Evolutionary conservation across 23 tunicate genomes (phyloP).

Genomic region (Trididemnum clinides): DNA sequence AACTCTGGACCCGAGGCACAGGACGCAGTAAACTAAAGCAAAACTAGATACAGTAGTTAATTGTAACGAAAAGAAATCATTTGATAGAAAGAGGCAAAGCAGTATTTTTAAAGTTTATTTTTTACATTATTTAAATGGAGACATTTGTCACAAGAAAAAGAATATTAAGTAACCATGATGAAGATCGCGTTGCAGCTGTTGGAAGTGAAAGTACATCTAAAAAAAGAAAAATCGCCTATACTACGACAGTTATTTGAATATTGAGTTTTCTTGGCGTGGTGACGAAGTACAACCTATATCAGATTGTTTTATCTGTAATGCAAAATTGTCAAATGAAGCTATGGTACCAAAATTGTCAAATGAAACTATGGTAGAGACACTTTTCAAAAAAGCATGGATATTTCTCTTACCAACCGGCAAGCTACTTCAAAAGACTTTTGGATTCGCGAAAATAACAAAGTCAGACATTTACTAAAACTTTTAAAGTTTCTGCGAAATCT

Average conservation of each 20-base stretch:
- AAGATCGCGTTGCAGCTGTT: not conserved
- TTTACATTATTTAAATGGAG: not conserved
- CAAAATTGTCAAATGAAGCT: too few species aligned
- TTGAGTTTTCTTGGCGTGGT: not conserved
- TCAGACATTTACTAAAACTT: not conserved
- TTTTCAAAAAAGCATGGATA: slow-evolving; percentile 13
- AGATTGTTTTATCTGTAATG: too few species aligned
- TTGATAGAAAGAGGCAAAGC: not conserved
- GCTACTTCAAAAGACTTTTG: slow-evolving; percentile 22
- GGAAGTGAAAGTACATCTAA: not conserved
- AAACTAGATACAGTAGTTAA: too few species aligned
- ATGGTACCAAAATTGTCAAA: not conserved
- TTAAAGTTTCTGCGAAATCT: too few species aligned
- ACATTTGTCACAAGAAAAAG: not conserved
- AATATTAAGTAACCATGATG: not conserved
- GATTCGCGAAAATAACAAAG: slow-evolving; percentile 4
- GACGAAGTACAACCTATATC: not conserved
- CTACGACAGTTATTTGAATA: too few species aligned
- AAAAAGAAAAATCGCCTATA: not conserved
- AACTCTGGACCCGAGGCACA: too few species aligned
- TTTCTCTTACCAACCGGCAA: not conserved
- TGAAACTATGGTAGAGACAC: not conserved
- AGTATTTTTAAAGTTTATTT: not conserved
- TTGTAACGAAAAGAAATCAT: not conserved
- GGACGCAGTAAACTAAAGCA: too few species aligned